Conservation (phyloP, 2,797 vertebrate species). For the Acrossocheilus wenchowensis region DNA sequence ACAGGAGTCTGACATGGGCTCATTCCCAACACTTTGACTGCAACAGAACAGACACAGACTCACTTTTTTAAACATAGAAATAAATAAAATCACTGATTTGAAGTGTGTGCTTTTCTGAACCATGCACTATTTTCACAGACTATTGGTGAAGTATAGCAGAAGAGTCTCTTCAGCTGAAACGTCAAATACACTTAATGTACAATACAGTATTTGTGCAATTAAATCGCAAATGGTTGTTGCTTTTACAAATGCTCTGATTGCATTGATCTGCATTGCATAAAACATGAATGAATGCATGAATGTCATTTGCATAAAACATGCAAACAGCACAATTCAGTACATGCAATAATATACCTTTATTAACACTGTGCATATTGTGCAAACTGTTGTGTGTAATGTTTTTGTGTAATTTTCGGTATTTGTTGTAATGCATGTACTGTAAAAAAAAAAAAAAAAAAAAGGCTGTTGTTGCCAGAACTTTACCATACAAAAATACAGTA, state of each 20-base stretch:
- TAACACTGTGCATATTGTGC: not conserved
- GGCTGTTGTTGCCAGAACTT: too few species aligned
- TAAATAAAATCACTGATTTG: not conserved
- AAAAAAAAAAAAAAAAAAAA: too few species aligned
- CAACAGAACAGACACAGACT: not conserved
- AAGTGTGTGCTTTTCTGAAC: not conserved
- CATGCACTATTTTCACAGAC: not conserved
- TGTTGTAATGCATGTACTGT: too few species aligned
- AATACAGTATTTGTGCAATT: not conserved
- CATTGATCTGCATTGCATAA: not conserved
- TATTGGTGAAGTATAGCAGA: not conserved
- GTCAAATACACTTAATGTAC: not conserved
- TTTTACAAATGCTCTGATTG: not conserved
- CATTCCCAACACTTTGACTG: not conserved
- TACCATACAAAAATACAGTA: too few species aligned
- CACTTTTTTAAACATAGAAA: not conserved
- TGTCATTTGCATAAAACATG: not conserved
- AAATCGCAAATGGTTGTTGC: not conserved
- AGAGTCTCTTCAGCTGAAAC: not conserved
- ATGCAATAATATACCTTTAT: not conserved
- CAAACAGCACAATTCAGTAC: not conserved
- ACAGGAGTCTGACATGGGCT: conserved; percentile 14
- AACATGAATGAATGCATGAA: not conserved
- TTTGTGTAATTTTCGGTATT: too few species aligned
- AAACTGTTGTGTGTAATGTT: not conserved